Evolutionary conservation across 2,113 vertebrate species (phyloP), one percentile per base, ranked within the genome.

Genomic region (Cinclus mexicanus): DNA sequence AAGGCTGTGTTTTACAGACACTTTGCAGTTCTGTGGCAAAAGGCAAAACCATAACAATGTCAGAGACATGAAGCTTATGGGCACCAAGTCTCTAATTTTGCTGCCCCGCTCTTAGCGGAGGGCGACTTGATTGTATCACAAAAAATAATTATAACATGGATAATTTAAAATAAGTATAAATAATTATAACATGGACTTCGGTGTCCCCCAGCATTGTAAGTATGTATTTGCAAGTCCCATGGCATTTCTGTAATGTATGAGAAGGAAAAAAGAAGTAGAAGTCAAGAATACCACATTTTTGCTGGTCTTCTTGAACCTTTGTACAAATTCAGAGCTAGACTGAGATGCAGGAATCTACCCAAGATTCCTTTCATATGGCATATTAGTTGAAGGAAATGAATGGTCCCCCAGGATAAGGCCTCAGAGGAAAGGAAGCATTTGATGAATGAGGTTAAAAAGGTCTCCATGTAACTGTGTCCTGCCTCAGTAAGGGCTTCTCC

Each of bases 391-490:
- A 93, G 93, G 93, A 97, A 97, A 96, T 84, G 89, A 87, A 81
- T 79, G 71, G 92, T 91, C 90, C 94, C 90, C 70, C 4, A 60
- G 93, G 72, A 97, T 72, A 94, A 80, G 83, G 72, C 84, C 64
- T 83, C 89, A 55, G 91, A 93, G 88, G 90, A 90, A 95, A 95
- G 95, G 95, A 97, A 97, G 87, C 37, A 55, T 89, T 79, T 91
- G 93, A 96, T 96, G 93, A 89, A 94, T 94, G 91, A 97, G 95
- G 93, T 94, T 52, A 63, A 82, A 95, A 90, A 96, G 83, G 79
- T 83, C 96, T 96, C 41, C 0, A 50, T 78, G 88, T 94, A 89
- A 90, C 83, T 93, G 94, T 96, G 93, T 97, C 93, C 90, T 84
- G 90, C 88, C 93, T 79, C 11, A 3, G 90, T 89, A 90, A 96